Percentiles rank a stretch among this genome's conserved stretches.
These are phyloP conservation scores for Argyra leucocephala DNA, from an alignment of 2,888 invertebrate genomes.

Conservation along the genomic window DNA sequence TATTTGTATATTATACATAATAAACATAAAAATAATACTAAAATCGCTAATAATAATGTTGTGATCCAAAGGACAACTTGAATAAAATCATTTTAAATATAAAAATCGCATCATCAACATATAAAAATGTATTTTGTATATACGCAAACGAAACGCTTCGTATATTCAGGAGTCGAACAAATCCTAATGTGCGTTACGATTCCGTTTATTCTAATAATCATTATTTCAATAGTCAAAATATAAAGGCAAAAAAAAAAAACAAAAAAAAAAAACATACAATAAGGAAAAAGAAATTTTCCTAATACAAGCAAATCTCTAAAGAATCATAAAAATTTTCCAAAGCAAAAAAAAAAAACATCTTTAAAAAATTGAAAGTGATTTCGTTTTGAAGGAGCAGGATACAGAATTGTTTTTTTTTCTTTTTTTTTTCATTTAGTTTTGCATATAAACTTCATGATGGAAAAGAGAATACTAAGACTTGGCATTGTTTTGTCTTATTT, in stretches of 20 bases:
- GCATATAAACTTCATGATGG: background rate
- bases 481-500: background rate
- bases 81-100: background rate
- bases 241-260: no score
- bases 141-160: background rate
- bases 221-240: background rate
- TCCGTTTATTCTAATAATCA: background rate
- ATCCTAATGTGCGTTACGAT: background rate
- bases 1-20: background rate
- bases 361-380: background rate
- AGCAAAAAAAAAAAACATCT: background rate
- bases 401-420: no score
- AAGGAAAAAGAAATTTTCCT: no score
- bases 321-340: background rate
- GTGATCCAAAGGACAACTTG: background rate
- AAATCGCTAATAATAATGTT: conserved; percentile 6
- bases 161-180: background rate
- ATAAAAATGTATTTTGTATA: background rate
- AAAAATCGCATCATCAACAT: background rate
- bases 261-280: no score
- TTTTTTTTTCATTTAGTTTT: no score
- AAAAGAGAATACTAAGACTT: background rate
- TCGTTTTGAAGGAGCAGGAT: background rate
- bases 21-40: conserved; percentile 4
- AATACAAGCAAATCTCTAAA: background rate